Conservation (phyloP, 2,797 vertebrate species). For the Hypotaenidia okinawae region DNA sequence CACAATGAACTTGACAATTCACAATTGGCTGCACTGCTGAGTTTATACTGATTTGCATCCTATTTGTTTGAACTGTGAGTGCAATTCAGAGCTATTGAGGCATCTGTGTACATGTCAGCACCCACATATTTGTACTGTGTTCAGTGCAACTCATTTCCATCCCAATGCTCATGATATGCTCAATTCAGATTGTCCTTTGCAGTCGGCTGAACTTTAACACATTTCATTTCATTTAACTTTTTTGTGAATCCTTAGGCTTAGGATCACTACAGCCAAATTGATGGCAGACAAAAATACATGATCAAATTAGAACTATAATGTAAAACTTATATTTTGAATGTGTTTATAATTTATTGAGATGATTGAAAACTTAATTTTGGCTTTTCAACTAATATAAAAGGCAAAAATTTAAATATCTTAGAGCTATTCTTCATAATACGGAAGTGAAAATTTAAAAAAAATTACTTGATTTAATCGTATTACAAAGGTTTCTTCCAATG, state of each 20-base stretch:
- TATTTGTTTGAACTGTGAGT: not conserved
- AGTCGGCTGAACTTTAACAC: not conserved
- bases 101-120: not conserved
- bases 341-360: not conserved
- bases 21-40: not conserved
- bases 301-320: not conserved
- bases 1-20: not conserved
- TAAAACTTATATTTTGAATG: not conserved
- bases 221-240: not conserved
- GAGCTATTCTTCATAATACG: accelerated
- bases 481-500: not conserved
- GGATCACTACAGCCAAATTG: not conserved
- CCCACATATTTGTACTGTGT: not conserved
- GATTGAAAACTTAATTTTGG: not conserved
- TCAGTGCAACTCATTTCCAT: conserved; percentile 8
- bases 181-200: not conserved
- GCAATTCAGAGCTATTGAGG: not conserved
- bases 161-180: not conserved
- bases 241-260: not conserved
- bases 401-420: not conserved
- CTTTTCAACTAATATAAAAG: not conserved
- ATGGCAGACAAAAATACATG: not conserved
- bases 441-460: not conserved
- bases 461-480: not conserved
- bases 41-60: not conserved